Percentiles rank a stretch among this genome's conserved stretches.
phyloP scores from a whole-genome alignment of 2,113 vertebrate genomes.

The Litocranius walleri region DNA sequence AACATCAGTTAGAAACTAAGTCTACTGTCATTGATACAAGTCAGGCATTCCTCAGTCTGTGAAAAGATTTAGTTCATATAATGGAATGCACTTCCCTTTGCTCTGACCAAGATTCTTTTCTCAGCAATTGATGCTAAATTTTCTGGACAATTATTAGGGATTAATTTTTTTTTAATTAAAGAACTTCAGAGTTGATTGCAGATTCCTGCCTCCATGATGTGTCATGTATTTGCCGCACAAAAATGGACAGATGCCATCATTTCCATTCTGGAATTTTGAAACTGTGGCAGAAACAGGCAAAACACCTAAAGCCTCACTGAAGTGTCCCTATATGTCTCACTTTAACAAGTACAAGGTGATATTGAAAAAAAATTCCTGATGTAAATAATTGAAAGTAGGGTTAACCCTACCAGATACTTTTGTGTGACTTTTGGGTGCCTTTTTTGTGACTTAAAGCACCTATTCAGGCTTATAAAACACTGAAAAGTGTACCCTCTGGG shows the following conservation, averaged over 20 bases:
- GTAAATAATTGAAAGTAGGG: neutral
- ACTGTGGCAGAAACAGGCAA: neutral
- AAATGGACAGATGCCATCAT: neutral
- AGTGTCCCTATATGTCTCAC: neutral
- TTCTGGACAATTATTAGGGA: neutral
- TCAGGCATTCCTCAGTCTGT: neutral
- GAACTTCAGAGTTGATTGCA: neutral
- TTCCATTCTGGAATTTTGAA: neutral
- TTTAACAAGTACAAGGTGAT: neutral
- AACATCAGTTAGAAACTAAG: slow-evolving; percentile 27
- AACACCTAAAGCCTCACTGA: neutral
- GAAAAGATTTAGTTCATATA: neutral
- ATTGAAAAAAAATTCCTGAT: neutral
- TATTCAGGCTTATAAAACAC: neutral
- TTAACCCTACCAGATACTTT: neutral
- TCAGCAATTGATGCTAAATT: neutral
- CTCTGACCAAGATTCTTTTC: neutral
- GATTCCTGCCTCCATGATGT: neutral
- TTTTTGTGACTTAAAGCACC: slow-evolving; percentile 5
- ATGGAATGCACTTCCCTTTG: neutral
- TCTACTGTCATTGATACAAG: neutral
- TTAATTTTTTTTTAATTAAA: slow-evolving; percentile 5
- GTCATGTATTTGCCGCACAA: neutral
- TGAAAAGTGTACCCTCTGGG: neutral
- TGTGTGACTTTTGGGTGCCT: neutral